A percentile compares a stretch with the other conserved stretches of the same genome.
phyloP scores from a whole-genome alignment of 2,797 vertebrate genomes.

The Heteromormyrus szaboi region DNA sequence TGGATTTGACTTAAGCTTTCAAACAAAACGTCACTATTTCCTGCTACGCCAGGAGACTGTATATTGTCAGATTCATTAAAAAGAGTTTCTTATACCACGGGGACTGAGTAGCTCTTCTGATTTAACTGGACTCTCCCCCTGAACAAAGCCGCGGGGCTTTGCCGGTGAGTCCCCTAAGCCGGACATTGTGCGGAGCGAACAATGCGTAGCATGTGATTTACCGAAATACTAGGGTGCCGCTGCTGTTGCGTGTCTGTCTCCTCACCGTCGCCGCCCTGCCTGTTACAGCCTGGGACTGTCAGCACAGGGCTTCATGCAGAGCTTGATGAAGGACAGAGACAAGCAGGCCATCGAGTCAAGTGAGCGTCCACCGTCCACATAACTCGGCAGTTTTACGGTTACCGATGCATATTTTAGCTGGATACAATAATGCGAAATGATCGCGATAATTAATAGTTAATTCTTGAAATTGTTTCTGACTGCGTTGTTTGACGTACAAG shows the following conservation, averaged over 20 bases:
- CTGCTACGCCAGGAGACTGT: background rate
- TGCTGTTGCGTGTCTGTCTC: constrained; percentile 21
- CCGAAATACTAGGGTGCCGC: constrained; percentile 15
- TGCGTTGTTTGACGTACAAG: background rate
- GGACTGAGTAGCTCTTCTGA: constrained; percentile 27
- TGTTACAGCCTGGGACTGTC: constrained; percentile 38
- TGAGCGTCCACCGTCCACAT: constrained; percentile 18
- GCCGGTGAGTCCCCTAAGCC: constrained; percentile 38
- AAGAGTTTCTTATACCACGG: constrained; percentile 16
- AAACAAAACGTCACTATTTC: constrained; percentile 13
- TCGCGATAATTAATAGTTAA: background rate
- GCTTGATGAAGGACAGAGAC: constrained; percentile 30
- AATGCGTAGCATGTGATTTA: constrained; percentile 43
- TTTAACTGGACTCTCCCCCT: constrained; percentile 30
- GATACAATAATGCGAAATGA: background rate
- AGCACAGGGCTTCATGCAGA: constrained; percentile 39
- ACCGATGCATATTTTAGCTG: background rate
- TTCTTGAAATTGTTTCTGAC: background rate
- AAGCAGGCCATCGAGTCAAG: constrained; percentile 35
- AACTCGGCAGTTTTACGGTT: background rate
- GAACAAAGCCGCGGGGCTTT: constrained; percentile 41
- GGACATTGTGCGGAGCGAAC: constrained; percentile 43
- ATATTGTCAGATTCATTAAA: constrained; percentile 1
- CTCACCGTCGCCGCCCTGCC: constrained; percentile 16
- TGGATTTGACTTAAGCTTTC: constrained; percentile 2